Conservation (phyloP, 1,140 invertebrate genomes). For the Reticulitermes speratus region DNA sequence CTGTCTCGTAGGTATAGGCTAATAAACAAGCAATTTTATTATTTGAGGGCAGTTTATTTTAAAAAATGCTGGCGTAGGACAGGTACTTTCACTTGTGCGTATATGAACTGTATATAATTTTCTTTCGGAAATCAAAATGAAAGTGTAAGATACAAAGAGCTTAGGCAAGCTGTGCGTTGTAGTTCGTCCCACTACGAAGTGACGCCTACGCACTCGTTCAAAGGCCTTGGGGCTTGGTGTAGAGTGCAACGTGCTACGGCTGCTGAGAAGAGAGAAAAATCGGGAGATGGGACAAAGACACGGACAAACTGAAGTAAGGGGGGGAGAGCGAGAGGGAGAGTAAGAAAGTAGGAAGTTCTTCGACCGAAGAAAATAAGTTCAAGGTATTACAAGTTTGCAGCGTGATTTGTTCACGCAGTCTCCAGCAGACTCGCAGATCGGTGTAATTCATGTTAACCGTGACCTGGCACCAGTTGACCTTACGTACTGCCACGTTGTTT, state of each 20-base stretch:
- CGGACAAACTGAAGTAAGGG: background rate
- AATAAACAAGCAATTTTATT: too few species aligned
- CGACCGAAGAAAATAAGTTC: background rate
- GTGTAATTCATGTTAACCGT: background rate
- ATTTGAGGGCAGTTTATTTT: too few species aligned
- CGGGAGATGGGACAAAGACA: background rate
- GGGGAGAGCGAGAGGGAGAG: background rate
- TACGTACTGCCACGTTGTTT: background rate
- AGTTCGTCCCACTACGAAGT: background rate
- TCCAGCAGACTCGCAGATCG: background rate
- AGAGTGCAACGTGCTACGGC: background rate
- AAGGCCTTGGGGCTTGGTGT: background rate
- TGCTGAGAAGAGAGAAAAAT: background rate
- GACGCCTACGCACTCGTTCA: background rate
- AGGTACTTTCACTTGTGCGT: too few species aligned
- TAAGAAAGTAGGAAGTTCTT: background rate
- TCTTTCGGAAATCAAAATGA: too few species aligned
- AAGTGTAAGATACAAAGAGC: too few species aligned
- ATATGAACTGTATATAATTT: too few species aligned
- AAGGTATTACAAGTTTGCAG: conserved; percentile 3
- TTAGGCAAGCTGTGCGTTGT: too few species aligned
- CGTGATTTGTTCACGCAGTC: background rate
- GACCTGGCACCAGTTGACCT: background rate
- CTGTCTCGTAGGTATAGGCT: too few species aligned
- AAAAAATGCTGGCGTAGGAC: too few species aligned